Base-by-base conservation (phyloP, 2,113 vertebrate species). In the Tiliqua scincoides region DNA sequence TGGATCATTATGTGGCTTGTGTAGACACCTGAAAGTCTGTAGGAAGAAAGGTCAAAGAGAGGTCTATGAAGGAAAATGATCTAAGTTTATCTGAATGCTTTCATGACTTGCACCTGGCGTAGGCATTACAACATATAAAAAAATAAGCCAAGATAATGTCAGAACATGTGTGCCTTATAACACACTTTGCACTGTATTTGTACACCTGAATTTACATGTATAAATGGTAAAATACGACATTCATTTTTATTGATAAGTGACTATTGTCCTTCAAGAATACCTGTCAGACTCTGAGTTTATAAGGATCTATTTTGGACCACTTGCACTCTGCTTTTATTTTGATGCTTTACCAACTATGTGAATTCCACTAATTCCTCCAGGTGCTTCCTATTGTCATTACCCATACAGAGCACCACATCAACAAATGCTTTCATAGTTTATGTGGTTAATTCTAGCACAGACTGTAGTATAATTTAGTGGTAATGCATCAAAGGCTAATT, bases 121-220 rank as follows among this genome's bases (percentile, higher is more conserved):
- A 3, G n/a, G 32, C 0, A 0, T 61, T 92, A 12, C 35, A 75
- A 84, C 73, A 75, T 15, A 17, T 59, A 25, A 52, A 77, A 59
- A 48, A 1, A 6, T 21, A 43, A 6, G 3, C 48, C 12, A 30
- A 18, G 14, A 57, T 6, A 67, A 77, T 17, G 11, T 80, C 25
- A 30, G 7, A 77, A 27, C 14, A 57, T 40, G 23, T 20, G 27
- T 20, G 43, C 77, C 75, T 83, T 68, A 23, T 9, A 4, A n/a
- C 6, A 1, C 2, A 15, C 1, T 67, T 76, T 1, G 0, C 7
- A 52, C 15, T 21, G 0, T 0, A 2, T 0, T 0, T 0, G 1
- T 4, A 12, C 32, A 0, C 3, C 54, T 89, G 54, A 40, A 65
- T 48, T 70, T 1, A 5, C 8, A 8, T 37, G 0, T 6, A 62